These are phyloP conservation scores for Luehdorfia chinensis DNA, from an alignment of 1,140 invertebrate species.

Conservation along the genomic window DNA sequence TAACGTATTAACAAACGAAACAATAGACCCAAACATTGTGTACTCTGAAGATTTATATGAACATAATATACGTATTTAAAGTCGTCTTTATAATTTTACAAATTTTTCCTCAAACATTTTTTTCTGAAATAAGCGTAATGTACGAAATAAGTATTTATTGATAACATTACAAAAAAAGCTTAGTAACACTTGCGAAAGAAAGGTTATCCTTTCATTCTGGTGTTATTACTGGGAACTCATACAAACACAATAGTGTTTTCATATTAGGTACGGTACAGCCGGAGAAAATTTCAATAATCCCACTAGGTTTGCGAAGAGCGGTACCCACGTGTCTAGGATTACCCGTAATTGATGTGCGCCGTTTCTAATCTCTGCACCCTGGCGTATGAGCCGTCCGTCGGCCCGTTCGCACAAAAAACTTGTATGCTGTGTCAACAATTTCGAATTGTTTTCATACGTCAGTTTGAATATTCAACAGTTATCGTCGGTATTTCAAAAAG, in stretches of 20 bases:
- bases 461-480: conserved; percentile 18
- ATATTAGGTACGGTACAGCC: conserved; percentile 14
- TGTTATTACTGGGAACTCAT: no score
- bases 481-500: conserved; percentile 15
- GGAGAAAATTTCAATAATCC: conserved; percentile 64
- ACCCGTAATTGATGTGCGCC: conserved; percentile 67
- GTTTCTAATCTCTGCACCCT: conserved; percentile 68
- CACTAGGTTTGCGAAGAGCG: conserved; percentile 55
- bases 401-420: conserved; percentile 11
- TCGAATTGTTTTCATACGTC: conserved; percentile 17
- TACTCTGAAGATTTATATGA: no score
- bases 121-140: no score
- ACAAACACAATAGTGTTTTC: background rate
- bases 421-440: conserved; percentile 15
- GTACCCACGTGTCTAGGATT: conserved; percentile 64
- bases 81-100: no score
- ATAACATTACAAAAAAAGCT: no score
- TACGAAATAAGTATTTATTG: no score
- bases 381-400: conserved; percentile 28
- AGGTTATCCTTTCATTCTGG: no score
- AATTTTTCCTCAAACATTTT: no score
- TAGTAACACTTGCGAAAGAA: no score
- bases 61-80: no score
- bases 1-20: no score
- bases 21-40: no score